Percentiles rank a stretch among this genome's conserved stretches.
Conservation (phyloP, 2,888 invertebrate genomes). For the Clepsis dumicolana region DNA sequence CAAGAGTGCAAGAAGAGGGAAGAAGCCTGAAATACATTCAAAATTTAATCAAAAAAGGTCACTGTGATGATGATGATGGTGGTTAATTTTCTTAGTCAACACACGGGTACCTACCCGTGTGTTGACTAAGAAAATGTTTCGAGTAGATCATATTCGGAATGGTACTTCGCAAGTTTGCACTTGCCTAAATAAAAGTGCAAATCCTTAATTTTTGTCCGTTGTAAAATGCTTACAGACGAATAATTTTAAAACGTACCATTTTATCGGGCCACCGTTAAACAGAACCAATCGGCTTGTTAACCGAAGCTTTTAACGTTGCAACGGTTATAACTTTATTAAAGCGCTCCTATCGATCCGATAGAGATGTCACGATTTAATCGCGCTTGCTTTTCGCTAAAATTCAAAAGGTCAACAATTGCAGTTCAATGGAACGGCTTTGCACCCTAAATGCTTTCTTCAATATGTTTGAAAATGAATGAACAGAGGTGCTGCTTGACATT, state of each 20-base stretch:
- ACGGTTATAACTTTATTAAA: constrained; percentile 20
- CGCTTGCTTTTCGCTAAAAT: constrained; percentile 47
- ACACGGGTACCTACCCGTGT: too few relatives aligned
- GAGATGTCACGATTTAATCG: constrained; percentile 44
- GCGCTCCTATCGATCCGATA: not conserved
- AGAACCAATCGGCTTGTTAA: constrained; percentile 25
- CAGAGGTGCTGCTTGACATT: too few relatives aligned
- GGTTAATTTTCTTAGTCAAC: too few relatives aligned
- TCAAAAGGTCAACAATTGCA: constrained; percentile 43
- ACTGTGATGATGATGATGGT: too few relatives aligned
- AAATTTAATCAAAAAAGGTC: too few relatives aligned
- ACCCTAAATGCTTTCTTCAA: constrained; percentile 20
- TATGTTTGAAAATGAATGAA: not conserved
- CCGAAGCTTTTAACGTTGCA: constrained; percentile 25
- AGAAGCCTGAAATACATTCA: too few relatives aligned
- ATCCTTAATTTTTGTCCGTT: not conserved
- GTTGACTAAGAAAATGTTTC: too few relatives aligned
- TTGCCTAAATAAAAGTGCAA: not conserved
- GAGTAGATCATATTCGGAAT: too few relatives aligned
- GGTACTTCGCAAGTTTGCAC: too few relatives aligned
- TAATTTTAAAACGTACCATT: not conserved
- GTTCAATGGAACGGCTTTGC: constrained; percentile 26
- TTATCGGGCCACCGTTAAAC: not conserved
- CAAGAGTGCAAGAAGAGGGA: too few relatives aligned
- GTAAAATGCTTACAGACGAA: not conserved